Evolutionary conservation across 2,113 vertebrate species (phyloP).

Genomic region (Strigops habroptila): DNA sequence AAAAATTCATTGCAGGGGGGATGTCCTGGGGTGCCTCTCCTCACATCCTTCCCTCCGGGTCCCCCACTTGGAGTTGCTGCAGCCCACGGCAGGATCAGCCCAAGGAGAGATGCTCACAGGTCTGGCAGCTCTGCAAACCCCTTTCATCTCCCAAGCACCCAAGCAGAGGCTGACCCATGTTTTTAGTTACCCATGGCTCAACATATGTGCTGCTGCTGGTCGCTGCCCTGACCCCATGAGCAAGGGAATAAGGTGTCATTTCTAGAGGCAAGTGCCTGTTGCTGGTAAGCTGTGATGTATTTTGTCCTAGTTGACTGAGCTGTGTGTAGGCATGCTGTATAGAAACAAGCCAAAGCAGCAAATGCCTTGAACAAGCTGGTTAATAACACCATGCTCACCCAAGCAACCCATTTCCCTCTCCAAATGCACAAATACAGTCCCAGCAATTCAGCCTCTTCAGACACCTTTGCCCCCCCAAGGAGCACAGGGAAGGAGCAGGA

Average conservation of each 20-base stretch:
- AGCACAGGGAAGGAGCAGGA: background rate
- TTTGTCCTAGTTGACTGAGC: constrained; percentile 6
- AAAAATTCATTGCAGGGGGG: background rate
- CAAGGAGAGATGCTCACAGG: background rate
- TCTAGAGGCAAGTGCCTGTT: background rate
- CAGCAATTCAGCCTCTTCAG: background rate
- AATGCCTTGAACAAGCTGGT: constrained; percentile 7
- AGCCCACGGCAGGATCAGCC: background rate
- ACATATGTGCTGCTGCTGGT: rapidly evolving
- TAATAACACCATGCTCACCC: constrained; percentile 10
- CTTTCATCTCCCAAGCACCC: background rate
- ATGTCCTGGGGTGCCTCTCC: background rate
- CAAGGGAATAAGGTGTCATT: background rate
- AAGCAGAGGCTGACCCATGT: rapidly evolving
- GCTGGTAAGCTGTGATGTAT: background rate
- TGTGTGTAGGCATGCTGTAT: background rate
- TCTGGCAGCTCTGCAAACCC: background rate
- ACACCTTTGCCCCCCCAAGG: background rate
- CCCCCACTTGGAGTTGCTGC: background rate
- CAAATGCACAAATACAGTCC: background rate
- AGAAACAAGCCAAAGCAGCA: background rate
- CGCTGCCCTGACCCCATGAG: background rate
- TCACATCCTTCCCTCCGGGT: background rate
- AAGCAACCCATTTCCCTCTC: background rate
- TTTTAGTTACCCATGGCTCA: background rate